Base-by-base conservation (phyloP, 2,797 vertebrate species). In the Emydoidea blandingii region DNA sequence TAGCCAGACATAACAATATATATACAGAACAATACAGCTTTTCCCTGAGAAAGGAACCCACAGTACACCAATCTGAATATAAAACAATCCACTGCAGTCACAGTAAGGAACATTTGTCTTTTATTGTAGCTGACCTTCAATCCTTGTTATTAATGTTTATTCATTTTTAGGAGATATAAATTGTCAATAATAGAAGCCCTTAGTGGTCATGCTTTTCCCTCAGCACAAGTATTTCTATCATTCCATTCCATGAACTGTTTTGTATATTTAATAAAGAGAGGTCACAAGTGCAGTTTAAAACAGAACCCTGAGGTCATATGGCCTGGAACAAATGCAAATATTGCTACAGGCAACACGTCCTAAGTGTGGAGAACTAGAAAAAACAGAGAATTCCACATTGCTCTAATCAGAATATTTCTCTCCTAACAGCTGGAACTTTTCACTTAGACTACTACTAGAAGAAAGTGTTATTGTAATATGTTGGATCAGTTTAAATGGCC, bases 311-410 rank as follows among this genome's bases (percentile, higher is more conserved):
- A 68, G 90, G 83, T 94, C 94, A 95, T 88, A 79, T 90, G 83
- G 86, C 52, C 89, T 90, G n/a, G 37, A 95, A 91, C 41, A 95
- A 93, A 96, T 88, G 89, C 89, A 96, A 97, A 95, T 93, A 95
- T 83, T 96, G 93, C 91, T 96, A 68, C 92, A 96, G 93, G 82
- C 94, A 97, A 93, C 72, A 81, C 68, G 79, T 21, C 52, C 90
- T 79, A 76, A 79, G 78, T 90, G 82, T 95, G 47, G 82, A 86
- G 79, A 95, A 90, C 94, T 72, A 86, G 76, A 78, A 95, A 93
- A 97, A 91, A 87, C 94, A 78, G 21, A 6, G 4, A 23, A 14
- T 44, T 47, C 37, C 81, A 83, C 87, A 47, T 84, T 95, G 74
- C 84, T 74, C n/a, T 84, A 84, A 94, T 83, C 74, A 91, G 93